Evolutionary conservation across 2,888 invertebrate genomes (phyloP).

Genomic region (Colletes collaris): DNA sequence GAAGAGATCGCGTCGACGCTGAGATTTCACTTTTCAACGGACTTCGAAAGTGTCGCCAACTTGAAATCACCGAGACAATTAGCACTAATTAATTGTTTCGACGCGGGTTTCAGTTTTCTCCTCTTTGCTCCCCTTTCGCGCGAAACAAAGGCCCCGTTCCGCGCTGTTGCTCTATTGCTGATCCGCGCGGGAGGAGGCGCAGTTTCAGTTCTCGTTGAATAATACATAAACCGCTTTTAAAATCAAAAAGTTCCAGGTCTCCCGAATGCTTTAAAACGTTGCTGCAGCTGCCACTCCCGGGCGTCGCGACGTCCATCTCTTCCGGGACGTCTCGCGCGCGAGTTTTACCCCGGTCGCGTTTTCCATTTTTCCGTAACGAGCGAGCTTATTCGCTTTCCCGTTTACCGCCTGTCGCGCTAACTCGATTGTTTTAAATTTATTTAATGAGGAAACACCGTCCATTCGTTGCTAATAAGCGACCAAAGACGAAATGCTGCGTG

Average conservation of each 20-base stretch:
- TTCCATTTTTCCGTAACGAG: slow-evolving; percentile 18
- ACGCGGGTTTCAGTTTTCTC: neutral
- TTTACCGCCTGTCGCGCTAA: slow-evolving; percentile 6
- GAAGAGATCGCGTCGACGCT: neutral
- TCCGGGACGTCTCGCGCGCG: slow-evolving; percentile 26
- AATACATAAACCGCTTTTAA: slow-evolving; percentile 71
- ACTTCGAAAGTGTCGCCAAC: slow-evolving; percentile 29
- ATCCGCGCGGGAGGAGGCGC: slow-evolving; percentile 18
- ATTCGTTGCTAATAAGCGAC: neutral
- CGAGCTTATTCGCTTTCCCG: slow-evolving; percentile 22
- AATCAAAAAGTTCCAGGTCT: slow-evolving; percentile 66
- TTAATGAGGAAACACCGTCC: neutral
- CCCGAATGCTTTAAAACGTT: slow-evolving; percentile 71
- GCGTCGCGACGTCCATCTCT: slow-evolving; percentile 58
- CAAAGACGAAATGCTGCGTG: neutral
- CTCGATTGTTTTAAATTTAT: slow-evolving; percentile 26
- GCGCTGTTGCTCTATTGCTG: slow-evolving; percentile 22
- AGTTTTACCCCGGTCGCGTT: slow-evolving; percentile 32
- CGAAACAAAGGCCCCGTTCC: slow-evolving; percentile 9
- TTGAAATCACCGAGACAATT: slow-evolving; percentile 53
- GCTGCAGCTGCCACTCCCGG: slow-evolving; percentile 66
- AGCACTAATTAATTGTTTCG: slow-evolving; percentile 56
- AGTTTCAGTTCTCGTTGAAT: slow-evolving; percentile 65
- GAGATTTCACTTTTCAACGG: slow-evolving; percentile 1
- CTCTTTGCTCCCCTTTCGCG: slow-evolving; percentile 24